Conservation (phyloP, 2,113 vertebrate genomes). For the Ailuropoda melanoleuca region DNA sequence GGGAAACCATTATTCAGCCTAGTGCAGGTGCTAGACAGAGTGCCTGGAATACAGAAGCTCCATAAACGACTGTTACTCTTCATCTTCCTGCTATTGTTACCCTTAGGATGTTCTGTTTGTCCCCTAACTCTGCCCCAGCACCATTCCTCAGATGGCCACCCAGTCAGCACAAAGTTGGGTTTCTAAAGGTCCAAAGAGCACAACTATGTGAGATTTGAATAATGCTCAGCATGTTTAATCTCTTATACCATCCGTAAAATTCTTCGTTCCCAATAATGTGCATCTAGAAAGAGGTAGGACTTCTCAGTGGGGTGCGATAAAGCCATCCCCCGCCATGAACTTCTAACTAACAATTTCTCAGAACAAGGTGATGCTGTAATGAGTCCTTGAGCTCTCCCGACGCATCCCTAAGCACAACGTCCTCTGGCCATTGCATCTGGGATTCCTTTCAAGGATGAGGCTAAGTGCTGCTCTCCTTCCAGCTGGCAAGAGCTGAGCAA, state of each 20-base stretch:
- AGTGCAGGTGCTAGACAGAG: not conserved
- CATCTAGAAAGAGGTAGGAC: conserved; percentile 30
- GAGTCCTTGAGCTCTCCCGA: conserved; percentile 18
- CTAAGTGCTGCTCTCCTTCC: conserved; percentile 3
- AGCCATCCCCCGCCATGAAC: conserved; percentile 47
- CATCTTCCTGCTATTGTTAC: not conserved
- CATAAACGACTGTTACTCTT: not conserved
- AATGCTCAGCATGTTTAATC: conserved; percentile 15
- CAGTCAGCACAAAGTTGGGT: not conserved
- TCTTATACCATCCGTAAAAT: conserved; percentile 50
- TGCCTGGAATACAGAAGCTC: not conserved
- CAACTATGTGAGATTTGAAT: conserved; percentile 35
- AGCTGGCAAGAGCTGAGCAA: conserved; percentile 11
- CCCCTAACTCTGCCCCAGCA: not conserved
- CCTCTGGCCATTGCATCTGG: conserved; percentile 34
- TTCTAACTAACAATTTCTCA: conserved; percentile 67
- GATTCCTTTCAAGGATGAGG: conserved; percentile 17
- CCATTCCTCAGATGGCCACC: not conserved
- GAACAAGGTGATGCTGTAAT: conserved; percentile 55
- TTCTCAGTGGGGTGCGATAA: conserved; percentile 11
- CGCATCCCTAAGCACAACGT: not conserved
- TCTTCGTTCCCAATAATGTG: not conserved
- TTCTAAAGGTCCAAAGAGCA: conserved; percentile 31
- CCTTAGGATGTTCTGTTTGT: not conserved
- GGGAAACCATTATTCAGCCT: not conserved